Evolutionary conservation across 2,888 invertebrate species (phyloP).

Genomic region (Blomia tropicalis): DNA sequence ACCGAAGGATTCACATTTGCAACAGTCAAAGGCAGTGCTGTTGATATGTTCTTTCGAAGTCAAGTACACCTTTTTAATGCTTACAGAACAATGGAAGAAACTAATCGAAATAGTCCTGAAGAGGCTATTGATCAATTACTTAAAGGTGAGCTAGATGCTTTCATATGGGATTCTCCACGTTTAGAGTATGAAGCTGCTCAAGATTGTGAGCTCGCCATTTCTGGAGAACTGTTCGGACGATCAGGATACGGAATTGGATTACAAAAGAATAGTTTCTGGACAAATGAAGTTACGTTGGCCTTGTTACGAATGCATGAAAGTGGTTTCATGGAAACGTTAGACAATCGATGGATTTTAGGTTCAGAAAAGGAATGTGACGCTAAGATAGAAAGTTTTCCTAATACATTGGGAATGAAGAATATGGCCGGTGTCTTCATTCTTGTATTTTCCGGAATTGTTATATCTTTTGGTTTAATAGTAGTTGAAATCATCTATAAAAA

Average conservation of each 20-base stretch:
- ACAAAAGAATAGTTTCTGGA: slow-evolving; percentile 90
- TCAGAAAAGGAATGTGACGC: slow-evolving; percentile 33
- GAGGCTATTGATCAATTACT: slow-evolving; percentile 86
- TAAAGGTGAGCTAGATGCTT: slow-evolving; percentile 74
- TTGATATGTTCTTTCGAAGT: slow-evolving; percentile 93
- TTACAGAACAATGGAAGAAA: slow-evolving; percentile 96
- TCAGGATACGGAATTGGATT: slow-evolving; percentile 94
- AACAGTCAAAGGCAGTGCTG: slow-evolving; percentile 90
- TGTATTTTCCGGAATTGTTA: slow-evolving; percentile 87
- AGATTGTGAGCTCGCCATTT: slow-evolving; percentile 89
- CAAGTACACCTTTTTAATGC: slow-evolving; percentile 97
- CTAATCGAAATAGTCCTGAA: slow-evolving; percentile 84
- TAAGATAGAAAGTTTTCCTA: slow-evolving; percentile 67
- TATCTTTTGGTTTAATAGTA: slow-evolving; percentile 84
- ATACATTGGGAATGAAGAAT: slow-evolving; percentile 88
- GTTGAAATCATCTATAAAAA: slow-evolving; percentile 96
- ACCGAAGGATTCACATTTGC: slow-evolving; percentile 96
- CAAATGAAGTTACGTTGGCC: slow-evolving; percentile 76
- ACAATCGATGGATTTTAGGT: slow-evolving; percentile 80
- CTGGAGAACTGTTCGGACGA: slow-evolving; percentile 86
- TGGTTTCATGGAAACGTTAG: slow-evolving; percentile 82
- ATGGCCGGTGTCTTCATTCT: slow-evolving; percentile 98
- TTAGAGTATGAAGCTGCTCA: slow-evolving; percentile 94
- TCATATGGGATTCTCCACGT: slow-evolving; percentile 97
- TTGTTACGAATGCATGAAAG: slow-evolving; percentile 93